These are phyloP conservation scores for Fukomys damarensis DNA, from an alignment of 2,113 vertebrate species.

Conservation along the genomic window DNA sequence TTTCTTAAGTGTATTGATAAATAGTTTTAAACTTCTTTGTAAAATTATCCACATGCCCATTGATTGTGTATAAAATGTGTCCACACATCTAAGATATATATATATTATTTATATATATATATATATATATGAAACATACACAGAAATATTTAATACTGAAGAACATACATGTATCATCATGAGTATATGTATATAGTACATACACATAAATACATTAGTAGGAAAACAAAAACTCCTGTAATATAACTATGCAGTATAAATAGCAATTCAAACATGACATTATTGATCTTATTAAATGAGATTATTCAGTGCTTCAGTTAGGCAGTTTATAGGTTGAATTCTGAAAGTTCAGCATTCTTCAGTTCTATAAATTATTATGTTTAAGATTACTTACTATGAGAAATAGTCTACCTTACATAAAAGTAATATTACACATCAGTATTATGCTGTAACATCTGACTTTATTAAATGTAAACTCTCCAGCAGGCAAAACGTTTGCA, in stretches of 20 bases:
- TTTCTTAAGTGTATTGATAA: background rate
- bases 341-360: background rate
- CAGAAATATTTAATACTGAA: conserved; percentile 39
- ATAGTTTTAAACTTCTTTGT: background rate
- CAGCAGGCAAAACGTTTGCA: conserved; percentile 56
- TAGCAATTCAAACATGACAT: conserved; percentile 44
- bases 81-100: background rate
- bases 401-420: conserved; percentile 46
- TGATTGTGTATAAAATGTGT: background rate
- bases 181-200: background rate
- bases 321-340: conserved; percentile 19
- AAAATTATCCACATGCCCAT: conserved; percentile 41
- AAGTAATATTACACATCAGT: conserved; percentile 14
- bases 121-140: background rate
- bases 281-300: background rate
- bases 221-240: conserved; percentile 1
- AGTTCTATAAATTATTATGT: conserved; percentile 11
- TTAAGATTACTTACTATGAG: conserved; percentile 32
- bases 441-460: conserved; percentile 62
- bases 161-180: background rate
- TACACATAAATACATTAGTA: background rate
- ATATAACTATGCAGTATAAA: conserved; percentile 10
- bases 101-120: background rate
- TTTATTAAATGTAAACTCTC: background rate
- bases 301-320: background rate